A percentile compares a stretch with the other conserved stretches of the same genome.
Evolutionary conservation across 1,140 invertebrate genomes (phyloP).

Genomic region (Parasteatoda tepidariorum): DNA sequence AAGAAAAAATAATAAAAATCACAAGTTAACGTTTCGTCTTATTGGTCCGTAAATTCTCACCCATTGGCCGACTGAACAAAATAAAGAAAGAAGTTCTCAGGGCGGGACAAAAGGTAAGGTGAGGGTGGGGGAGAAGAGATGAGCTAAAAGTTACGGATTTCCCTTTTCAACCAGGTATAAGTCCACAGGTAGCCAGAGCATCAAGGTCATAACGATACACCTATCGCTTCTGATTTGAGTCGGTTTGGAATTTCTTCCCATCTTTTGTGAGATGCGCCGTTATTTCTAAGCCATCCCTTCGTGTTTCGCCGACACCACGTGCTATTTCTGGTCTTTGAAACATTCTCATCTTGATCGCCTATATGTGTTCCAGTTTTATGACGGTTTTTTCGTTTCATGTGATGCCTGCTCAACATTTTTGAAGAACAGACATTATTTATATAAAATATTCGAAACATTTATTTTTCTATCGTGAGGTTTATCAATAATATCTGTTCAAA

Average conservation of each 20-base stretch:
- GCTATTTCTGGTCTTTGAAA: background rate
- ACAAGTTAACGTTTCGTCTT: slow-evolving; percentile 9
- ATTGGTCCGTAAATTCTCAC: slow-evolving; percentile 44
- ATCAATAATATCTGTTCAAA: too few species aligned
- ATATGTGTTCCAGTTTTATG: too few species aligned
- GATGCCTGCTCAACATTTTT: too few species aligned
- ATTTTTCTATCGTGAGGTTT: too few species aligned
- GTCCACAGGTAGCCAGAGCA: slow-evolving; percentile 27
- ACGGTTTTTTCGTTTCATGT: too few species aligned
- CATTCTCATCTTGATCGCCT: too few species aligned
- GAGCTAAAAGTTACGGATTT: slow-evolving; percentile 47
- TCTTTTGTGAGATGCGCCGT: background rate
- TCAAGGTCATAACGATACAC: slow-evolving; percentile 32
- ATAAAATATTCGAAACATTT: too few species aligned
- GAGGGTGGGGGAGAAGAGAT: background rate
- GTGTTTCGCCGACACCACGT: background rate
- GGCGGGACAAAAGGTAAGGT: background rate
- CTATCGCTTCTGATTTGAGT: slow-evolving; percentile 19
- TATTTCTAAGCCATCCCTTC: background rate
- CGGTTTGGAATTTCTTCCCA: slow-evolving; percentile 10
- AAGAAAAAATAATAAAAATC: slow-evolving; percentile 4
- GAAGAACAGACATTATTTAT: too few species aligned
- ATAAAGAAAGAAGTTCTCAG: background rate
- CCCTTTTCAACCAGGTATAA: slow-evolving; percentile 31
- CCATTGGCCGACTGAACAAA: slow-evolving; percentile 20